phyloP scores from a whole-genome alignment of 2,797 vertebrate genomes.

The Tragelaphus oryx region DNA sequence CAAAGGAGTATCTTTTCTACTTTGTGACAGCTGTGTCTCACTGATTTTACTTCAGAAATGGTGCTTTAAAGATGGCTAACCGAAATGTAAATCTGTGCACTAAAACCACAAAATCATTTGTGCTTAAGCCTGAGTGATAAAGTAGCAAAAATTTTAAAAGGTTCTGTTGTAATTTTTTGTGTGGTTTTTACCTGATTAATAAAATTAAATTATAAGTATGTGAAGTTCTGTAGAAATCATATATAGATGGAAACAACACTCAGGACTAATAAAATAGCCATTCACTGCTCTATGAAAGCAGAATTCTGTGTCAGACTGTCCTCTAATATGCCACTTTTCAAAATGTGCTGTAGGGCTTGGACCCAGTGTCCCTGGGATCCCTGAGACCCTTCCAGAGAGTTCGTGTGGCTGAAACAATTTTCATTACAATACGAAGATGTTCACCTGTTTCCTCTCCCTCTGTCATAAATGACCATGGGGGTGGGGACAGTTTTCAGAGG shows the following conservation, averaged over 20 bases:
- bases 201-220: background rate
- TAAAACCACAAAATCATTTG: background rate
- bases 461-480: rapidly evolving
- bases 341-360: background rate
- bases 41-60: background rate
- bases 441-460: background rate
- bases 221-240: background rate
- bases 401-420: background rate
- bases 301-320: background rate
- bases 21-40: background rate
- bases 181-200: background rate
- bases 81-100: background rate
- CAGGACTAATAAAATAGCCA: rapidly evolving
- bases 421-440: rapidly evolving
- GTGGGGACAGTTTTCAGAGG: background rate
- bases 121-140: background rate
- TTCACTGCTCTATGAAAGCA: background rate
- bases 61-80: background rate
- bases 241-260: background rate
- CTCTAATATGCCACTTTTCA: background rate
- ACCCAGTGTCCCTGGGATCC: background rate
- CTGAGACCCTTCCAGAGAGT: background rate
- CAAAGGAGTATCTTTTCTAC: background rate
- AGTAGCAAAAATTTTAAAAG: background rate
- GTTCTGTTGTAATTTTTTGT: background rate